Base-by-base conservation (phyloP, 2,888 invertebrate genomes). In the Xanthorhoe spadicearia region DNA sequence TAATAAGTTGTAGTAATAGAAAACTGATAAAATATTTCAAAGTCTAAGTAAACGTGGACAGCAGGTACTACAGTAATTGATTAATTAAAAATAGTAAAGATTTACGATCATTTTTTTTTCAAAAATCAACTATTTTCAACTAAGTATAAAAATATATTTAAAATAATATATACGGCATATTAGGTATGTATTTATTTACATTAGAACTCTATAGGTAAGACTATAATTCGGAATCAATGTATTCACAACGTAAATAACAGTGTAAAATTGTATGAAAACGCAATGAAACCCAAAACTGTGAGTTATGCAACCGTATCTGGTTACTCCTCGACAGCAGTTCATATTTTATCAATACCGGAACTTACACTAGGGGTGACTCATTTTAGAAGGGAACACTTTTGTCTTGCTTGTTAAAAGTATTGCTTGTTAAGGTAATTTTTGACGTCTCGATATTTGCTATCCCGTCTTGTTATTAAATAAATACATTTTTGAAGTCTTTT, bases 281-380 rank as follows among this genome's bases (percentile, higher is more conserved):
- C 48, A 60, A 49, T 61, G 54, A 46, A 57, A 57, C 51, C 19
- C 18, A 43, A 63, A 58, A 57, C 48, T n/a, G 17, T 9, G 43
- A 32, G 48, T 52, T 58, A 10, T 10, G 28, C 57, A 56, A 64
- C 52, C 4, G 53, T 58, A 46, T 58, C 58, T 49, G 38, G 63
- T 62, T 43, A 50, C 38, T 38, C 46, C 17, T 18, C 46, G 46
- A 54, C 48, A 55, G 17, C 18, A 19, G 56, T 48, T 57, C 17
- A 65, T 67, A 66, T 68, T 70, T 59, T 59, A 53, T 70, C 68
- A 53, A 70, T 70, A 70, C 58, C 55, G 63, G 61, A 51, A 70
- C 52, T 23, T 28, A 46, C 23, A 13, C 56, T 43, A 56, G 46
- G 70, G 70, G 68, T 63, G 64, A 54, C 62, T 54, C 63, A 53